Conservation (phyloP, 2,797 vertebrate genomes). For the Mico argentatus region DNA sequence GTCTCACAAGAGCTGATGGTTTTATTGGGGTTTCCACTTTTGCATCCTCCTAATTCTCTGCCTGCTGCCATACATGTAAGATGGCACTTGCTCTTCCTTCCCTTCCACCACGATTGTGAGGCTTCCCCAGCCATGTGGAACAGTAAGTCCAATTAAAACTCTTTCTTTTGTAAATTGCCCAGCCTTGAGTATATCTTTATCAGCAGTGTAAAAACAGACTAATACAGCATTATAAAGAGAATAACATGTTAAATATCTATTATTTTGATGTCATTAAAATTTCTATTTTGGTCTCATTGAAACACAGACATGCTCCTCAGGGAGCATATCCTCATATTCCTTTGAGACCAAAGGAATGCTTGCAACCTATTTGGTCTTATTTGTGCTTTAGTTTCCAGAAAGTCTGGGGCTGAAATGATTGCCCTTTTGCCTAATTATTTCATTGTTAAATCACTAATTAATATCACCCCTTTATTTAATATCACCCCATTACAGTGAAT, state of each 20-base stretch:
- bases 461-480: background rate
- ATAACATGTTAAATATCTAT: background rate
- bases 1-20: too few species aligned
- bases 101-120: too few species aligned
- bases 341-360: background rate
- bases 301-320: background rate
- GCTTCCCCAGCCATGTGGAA: too few species aligned
- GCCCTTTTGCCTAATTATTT: background rate
- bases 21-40: too few species aligned
- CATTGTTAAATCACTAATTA: background rate
- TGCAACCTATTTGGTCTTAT: background rate
- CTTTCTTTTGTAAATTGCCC: too few species aligned
- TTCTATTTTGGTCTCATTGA: background rate
- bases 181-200: too few species aligned
- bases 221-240: background rate
- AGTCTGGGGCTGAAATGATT: background rate
- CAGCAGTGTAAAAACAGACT: too few species aligned
- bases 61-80: too few species aligned
- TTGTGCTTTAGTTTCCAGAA: background rate
- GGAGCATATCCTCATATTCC: too few species aligned
- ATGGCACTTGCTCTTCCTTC: too few species aligned
- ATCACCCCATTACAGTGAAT: background rate
- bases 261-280: background rate
- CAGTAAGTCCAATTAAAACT: too few species aligned
- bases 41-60: too few species aligned